Evolutionary conservation across 2,113 vertebrate genomes (phyloP).

Genomic region (Meriones unguiculatus): DNA sequence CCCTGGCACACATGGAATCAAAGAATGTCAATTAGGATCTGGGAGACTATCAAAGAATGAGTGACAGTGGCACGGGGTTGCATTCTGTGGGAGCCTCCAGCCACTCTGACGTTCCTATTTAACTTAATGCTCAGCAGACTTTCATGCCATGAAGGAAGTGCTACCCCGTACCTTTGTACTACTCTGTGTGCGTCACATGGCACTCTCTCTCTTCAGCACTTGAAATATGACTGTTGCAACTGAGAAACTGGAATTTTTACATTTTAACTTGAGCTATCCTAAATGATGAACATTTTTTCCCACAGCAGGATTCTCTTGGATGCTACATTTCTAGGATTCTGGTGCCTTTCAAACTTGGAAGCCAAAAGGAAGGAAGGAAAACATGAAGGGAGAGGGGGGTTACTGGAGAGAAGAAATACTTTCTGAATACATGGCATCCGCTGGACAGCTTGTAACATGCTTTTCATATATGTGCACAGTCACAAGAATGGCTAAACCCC

Average conservation of each 20-base stretch:
- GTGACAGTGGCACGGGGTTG: background rate
- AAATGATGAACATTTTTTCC: background rate
- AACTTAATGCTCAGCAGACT: background rate
- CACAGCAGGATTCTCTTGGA: background rate
- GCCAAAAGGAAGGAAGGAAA: background rate
- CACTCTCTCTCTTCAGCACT: background rate
- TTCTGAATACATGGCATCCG: background rate
- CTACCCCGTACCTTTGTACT: background rate
- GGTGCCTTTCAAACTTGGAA: background rate
- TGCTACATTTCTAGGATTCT: background rate
- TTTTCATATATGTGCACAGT: background rate
- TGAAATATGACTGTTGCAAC: background rate
- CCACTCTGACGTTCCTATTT: background rate
- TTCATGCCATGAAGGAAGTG: background rate
- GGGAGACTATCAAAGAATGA: background rate
- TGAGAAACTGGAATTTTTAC: background rate
- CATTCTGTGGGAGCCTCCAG: background rate
- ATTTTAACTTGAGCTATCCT: background rate
- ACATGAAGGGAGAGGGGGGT: background rate
- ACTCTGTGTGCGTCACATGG: background rate
- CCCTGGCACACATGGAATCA: background rate
- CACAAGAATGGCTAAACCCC: background rate
- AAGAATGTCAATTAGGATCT: background rate
- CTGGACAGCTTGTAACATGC: background rate
- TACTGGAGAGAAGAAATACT: background rate